Percentiles rank a stretch among this genome's conserved stretches.
Conservation (phyloP, 1,140 invertebrate species). For the Sinella curviseta region DNA sequence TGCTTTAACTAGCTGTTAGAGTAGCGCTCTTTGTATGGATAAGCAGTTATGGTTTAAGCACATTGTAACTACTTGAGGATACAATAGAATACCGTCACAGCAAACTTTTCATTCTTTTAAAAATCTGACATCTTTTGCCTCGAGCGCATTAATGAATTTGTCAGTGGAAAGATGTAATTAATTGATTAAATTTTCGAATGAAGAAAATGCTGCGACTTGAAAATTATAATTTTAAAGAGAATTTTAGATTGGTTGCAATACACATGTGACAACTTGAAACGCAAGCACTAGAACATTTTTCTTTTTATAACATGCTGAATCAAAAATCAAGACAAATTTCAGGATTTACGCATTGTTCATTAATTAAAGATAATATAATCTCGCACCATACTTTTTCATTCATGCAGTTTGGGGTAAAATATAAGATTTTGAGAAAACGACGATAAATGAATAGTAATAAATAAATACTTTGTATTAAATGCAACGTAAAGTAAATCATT, state of each 20-base stretch:
- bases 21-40: not conserved
- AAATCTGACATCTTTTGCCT: no score
- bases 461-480: no score
- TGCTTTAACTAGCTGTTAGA: slow-evolving; percentile 12
- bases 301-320: no score
- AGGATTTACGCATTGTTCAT: not conserved
- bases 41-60: not conserved
- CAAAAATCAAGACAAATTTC: no score
- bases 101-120: not conserved
- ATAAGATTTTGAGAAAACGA: not conserved
- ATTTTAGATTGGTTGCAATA: not conserved
- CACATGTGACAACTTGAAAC: not conserved
- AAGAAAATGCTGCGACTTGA: not conserved
- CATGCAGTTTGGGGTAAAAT: not conserved
- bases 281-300: not conserved
- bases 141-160: no score
- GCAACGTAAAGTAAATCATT: no score
- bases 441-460: not conserved
- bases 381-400: not conserved
- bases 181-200: not conserved
- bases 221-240: not conserved
- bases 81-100: not conserved
- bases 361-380: not conserved
- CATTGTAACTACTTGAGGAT: not conserved
- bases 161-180: no score